Evolutionary conservation across 2,888 invertebrate species (phyloP).

Genomic region (Taphrorychus bicolor): DNA sequence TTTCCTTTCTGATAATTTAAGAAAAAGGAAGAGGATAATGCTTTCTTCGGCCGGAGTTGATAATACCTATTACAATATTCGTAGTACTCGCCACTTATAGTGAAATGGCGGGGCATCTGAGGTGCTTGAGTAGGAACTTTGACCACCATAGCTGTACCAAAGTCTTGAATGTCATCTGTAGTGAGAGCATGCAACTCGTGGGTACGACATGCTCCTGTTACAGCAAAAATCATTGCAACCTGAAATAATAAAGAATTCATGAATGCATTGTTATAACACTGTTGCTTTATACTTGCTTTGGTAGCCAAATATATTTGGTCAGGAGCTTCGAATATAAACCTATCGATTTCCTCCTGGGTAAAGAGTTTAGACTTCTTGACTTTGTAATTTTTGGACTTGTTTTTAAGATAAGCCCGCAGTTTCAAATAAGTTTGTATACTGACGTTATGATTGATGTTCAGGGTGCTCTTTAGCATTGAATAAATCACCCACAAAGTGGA

Average conservation of each 20-base stretch:
- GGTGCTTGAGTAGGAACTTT: constrained; percentile 25
- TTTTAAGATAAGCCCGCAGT: constrained; percentile 45
- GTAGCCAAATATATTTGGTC: neutral
- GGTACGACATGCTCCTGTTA: constrained; percentile 35
- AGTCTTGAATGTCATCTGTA: constrained; percentile 31
- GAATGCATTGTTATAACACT: neutral
- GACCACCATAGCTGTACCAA: constrained; percentile 28
- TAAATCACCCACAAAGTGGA: constrained; percentile 10
- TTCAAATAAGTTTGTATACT: constrained; percentile 40
- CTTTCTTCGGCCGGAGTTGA: constrained; percentile 27
- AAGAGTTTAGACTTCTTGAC: constrained; percentile 49
- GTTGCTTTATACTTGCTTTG: neutral
- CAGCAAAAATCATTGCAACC: constrained; percentile 39
- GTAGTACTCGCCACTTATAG: constrained; percentile 32
- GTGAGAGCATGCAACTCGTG: constrained; percentile 37
- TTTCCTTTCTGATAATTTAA: constrained; percentile 38
- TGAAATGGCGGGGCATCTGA: constrained; percentile 32
- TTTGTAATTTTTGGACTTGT: constrained; percentile 44
- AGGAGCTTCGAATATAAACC: constrained; percentile 2
- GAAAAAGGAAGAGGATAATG: constrained; percentile 26
- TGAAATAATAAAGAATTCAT: constrained; percentile 11
- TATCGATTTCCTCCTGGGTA: constrained; percentile 42
- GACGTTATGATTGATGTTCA: constrained; percentile 16
- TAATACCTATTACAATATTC: constrained; percentile 33
- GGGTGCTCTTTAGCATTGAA: constrained; percentile 15